Evolutionary conservation across 2,888 invertebrate species (phyloP).

Genomic region (Drosophila birchii): DNA sequence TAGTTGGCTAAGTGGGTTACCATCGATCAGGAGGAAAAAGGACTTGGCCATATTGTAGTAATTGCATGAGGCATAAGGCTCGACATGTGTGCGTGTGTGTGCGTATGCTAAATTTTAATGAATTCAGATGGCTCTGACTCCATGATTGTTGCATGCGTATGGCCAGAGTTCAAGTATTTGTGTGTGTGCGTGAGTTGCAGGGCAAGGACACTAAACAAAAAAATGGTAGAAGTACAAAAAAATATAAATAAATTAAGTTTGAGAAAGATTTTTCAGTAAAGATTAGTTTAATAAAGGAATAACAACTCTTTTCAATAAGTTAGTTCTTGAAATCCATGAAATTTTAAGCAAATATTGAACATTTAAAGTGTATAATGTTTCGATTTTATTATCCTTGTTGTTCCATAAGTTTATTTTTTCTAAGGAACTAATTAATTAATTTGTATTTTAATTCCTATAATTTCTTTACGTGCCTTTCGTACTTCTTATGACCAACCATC

Average conservation of each 20-base stretch:
- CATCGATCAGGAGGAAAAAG: slow-evolving; percentile 52
- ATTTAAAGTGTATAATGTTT: no score
- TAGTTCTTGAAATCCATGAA: not conserved
- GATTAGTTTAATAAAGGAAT: not conserved
- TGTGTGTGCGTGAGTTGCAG: slow-evolving; percentile 26
- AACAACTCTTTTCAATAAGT: not conserved
- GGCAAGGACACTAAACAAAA: slow-evolving; percentile 19
- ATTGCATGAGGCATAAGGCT: slow-evolving; percentile 49
- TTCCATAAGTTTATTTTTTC: no score
- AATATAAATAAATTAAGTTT: not conserved
- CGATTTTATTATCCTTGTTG: no score
- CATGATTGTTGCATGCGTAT: slow-evolving; percentile 44
- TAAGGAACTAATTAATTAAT: no score
- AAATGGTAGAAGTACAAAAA: not conserved
- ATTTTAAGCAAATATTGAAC: no score
- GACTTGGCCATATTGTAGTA: slow-evolving; percentile 20
- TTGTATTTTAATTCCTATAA: not conserved
- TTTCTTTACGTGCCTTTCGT: slow-evolving; percentile 24
- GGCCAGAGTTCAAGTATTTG: slow-evolving; percentile 7
- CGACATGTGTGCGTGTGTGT: slow-evolving; percentile 11
- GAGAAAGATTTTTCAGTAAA: not conserved
- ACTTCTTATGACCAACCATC: slow-evolving; percentile 45
- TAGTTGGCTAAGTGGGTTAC: slow-evolving; percentile 56
- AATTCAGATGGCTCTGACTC: slow-evolving; percentile 57
- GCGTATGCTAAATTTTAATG: slow-evolving; percentile 66